These are phyloP conservation scores for Sisyra terminalis DNA, from an alignment of 2,888 invertebrate species.

Conservation along the genomic window DNA sequence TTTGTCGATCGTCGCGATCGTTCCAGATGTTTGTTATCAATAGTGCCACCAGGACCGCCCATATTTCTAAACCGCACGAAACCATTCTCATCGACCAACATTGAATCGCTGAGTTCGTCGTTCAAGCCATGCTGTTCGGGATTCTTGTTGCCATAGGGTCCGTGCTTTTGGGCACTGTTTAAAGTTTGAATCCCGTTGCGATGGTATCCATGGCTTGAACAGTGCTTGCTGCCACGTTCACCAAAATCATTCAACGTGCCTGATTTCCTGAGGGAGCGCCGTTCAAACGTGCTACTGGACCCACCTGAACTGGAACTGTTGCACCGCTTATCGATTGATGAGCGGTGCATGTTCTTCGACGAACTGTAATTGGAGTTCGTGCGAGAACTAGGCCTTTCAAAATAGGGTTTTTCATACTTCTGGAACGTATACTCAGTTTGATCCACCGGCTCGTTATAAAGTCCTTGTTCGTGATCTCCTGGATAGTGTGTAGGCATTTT, in stretches of 20 bases:
- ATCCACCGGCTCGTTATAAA: conserved; percentile 27
- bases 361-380: conserved; percentile 12
- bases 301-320: conserved; percentile 22
- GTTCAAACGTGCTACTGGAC: conserved; percentile 19
- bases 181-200: conserved; percentile 35
- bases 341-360: conserved; percentile 13
- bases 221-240: conserved; percentile 30
- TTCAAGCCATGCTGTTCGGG: conserved; percentile 15
- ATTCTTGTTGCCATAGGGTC: conserved; percentile 19
- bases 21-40: conserved; percentile 13
- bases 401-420: conserved; percentile 41
- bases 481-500: too few relatives aligned
- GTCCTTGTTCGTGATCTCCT: conserved; percentile 11
- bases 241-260: conserved; percentile 40
- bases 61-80: conserved; percentile 71
- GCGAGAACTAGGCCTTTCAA: conserved; percentile 21
- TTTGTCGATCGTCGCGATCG: conserved; percentile 6
- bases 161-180: conserved; percentile 24
- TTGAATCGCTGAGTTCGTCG: conserved; percentile 41
- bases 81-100: conserved; percentile 83
- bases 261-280: conserved; percentile 30
- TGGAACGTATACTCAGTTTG: conserved; percentile 25
- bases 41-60: conserved; percentile 13
- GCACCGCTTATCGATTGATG: conserved; percentile 16
- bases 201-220: conserved; percentile 32